These are phyloP conservation scores for Diorhabda sublineata DNA, from an alignment of 1,140 invertebrate species.

Conservation along the genomic window DNA sequence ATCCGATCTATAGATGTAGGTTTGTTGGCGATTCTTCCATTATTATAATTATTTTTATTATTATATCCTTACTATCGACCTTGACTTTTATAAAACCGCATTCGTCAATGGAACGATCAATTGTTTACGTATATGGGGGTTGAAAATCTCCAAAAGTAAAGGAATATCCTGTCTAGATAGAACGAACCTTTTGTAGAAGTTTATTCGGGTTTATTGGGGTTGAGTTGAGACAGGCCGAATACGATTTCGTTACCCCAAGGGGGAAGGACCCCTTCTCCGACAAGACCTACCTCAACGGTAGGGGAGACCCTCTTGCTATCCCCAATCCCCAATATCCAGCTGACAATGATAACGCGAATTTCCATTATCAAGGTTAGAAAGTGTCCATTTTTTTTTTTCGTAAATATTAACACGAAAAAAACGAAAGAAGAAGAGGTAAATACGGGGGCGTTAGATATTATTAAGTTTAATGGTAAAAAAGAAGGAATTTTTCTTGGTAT, in stretches of 20 bases:
- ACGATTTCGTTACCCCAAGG: conserved; percentile 34
- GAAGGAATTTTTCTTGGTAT: no score
- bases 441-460: no score
- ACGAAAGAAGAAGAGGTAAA: not conserved
- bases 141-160: conserved; percentile 24
- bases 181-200: conserved; percentile 25
- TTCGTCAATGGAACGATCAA: no score
- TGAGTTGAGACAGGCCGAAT: conserved; percentile 35
- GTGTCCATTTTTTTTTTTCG: not conserved
- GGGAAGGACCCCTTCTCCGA: conserved; percentile 22
- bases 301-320: conserved; percentile 33
- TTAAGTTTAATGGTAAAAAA: no score
- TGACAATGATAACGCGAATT: conserved; percentile 30
- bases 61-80: no score
- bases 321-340: conserved; percentile 26
- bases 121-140: not conserved
- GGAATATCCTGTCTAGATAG: conserved; percentile 22
- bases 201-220: conserved; percentile 29
- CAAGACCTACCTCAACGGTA: conserved; percentile 37
- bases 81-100: no score
- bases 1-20: no score
- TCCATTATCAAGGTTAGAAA: conserved; percentile 32
- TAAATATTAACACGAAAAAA: not conserved
- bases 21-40: no score
- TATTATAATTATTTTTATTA: no score